phyloP scores from a whole-genome alignment of 2,113 vertebrate species.

The Halcyon malimbica region DNA sequence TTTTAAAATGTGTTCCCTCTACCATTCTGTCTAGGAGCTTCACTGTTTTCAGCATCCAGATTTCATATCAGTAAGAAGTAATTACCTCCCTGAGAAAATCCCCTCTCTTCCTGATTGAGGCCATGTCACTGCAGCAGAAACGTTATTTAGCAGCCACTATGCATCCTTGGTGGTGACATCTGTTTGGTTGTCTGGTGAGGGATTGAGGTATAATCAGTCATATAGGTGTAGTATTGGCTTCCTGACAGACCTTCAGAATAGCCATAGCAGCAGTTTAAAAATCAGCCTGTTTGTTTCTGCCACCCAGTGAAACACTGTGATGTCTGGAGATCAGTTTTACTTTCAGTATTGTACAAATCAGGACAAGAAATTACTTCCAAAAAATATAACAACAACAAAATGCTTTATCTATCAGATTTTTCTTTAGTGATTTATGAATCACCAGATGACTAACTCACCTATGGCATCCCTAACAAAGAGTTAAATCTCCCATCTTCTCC shows the following conservation, averaged over 20 bases:
- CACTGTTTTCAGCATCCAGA: slow-evolving; percentile 20
- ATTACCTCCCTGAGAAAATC: slow-evolving; percentile 51
- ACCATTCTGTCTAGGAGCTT: neutral
- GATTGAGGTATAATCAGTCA: slow-evolving; percentile 59
- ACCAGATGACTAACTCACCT: neutral
- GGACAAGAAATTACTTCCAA: neutral
- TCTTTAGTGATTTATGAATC: neutral
- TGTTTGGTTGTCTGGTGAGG: slow-evolving; percentile 60
- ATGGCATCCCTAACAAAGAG: neutral
- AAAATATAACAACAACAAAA: neutral
- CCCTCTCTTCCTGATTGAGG: slow-evolving; percentile 19
- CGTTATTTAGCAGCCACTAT: slow-evolving; percentile 49
- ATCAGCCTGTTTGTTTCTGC: slow-evolving; percentile 21
- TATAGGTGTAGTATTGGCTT: slow-evolving; percentile 61
- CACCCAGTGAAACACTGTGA: neutral
- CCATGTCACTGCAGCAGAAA: slow-evolving; percentile 28
- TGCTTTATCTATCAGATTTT: neutral
- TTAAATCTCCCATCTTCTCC: neutral
- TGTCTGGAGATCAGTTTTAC: neutral
- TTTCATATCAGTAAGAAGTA: slow-evolving; percentile 43
- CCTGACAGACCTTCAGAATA: slow-evolving; percentile 38
- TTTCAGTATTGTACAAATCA: neutral
- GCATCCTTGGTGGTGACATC: slow-evolving; percentile 63
- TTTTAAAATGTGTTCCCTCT: slow-evolving; percentile 5
- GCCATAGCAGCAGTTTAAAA: slow-evolving; percentile 13